These are phyloP conservation scores for Upupa epops DNA, from an alignment of 2,113 vertebrate species.

Conservation along the genomic window DNA sequence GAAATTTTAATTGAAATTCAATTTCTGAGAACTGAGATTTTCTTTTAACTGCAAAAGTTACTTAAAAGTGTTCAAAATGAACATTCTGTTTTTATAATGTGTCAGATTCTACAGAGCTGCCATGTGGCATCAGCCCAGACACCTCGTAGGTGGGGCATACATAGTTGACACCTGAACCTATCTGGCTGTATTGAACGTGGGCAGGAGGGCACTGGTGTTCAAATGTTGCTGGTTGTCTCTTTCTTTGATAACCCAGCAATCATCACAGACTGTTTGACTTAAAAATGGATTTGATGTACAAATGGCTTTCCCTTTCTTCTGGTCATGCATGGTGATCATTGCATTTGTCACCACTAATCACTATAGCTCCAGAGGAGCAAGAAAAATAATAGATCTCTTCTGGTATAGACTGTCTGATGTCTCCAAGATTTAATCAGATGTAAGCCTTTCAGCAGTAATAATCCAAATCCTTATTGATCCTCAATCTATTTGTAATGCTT, in stretches of 20 bases:
- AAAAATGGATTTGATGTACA: background rate
- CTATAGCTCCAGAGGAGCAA: background rate
- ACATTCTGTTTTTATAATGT: background rate
- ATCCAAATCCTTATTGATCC: constrained; percentile 28
- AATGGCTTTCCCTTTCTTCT: background rate
- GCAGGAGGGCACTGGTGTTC: background rate
- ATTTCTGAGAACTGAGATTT: background rate
- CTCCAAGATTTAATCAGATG: background rate
- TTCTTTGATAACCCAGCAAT: background rate
- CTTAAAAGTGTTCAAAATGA: background rate
- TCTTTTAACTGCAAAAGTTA: background rate
- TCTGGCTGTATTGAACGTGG: background rate
- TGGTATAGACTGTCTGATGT: background rate
- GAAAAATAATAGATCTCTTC: background rate
- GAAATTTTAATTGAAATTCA: background rate
- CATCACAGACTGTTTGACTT: background rate
- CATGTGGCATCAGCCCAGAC: background rate
- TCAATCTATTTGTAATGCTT: background rate
- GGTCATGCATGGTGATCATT: fast-evolving
- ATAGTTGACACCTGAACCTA: fast-evolving
- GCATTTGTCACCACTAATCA: background rate
- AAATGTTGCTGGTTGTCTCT: background rate
- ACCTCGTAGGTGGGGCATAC: fast-evolving
- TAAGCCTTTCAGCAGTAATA: constrained; percentile 1
- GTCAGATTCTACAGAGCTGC: background rate